Conservation (phyloP, 2,113 vertebrate species). For the Arenaria interpres region DNA sequence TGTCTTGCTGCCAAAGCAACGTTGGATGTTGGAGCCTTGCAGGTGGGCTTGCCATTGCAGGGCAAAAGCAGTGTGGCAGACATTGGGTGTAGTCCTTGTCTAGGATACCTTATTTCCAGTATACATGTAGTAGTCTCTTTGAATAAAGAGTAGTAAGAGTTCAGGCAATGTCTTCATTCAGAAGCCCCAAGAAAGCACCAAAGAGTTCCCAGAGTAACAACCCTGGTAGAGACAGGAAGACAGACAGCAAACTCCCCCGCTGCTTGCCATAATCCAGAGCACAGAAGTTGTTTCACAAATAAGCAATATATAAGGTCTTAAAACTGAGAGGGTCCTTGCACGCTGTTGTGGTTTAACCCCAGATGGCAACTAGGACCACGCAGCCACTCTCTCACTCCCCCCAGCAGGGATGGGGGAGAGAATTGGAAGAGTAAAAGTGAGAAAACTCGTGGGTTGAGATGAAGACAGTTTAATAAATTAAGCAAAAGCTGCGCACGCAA, state of each 20-base stretch:
- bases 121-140: background rate
- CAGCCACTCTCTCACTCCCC: background rate
- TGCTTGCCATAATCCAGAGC: background rate
- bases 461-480: background rate
- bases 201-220: background rate
- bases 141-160: background rate
- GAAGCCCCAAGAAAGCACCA: background rate
- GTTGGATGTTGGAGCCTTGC: background rate
- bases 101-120: background rate
- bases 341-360: background rate
- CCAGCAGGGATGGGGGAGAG: background rate
- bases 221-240: background rate
- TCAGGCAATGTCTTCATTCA: background rate
- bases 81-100: background rate
- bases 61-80: background rate
- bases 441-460: background rate
- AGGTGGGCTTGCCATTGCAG: background rate
- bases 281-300: background rate
- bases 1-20: constrained; percentile 4
- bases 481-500: background rate
- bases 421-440: background rate
- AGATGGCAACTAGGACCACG: background rate
- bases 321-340: background rate
- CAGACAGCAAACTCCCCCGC: background rate
- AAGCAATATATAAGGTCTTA: background rate